Evolutionary conservation across 2,113 vertebrate genomes (phyloP).

Genomic region (Ochotona curzoniae): DNA sequence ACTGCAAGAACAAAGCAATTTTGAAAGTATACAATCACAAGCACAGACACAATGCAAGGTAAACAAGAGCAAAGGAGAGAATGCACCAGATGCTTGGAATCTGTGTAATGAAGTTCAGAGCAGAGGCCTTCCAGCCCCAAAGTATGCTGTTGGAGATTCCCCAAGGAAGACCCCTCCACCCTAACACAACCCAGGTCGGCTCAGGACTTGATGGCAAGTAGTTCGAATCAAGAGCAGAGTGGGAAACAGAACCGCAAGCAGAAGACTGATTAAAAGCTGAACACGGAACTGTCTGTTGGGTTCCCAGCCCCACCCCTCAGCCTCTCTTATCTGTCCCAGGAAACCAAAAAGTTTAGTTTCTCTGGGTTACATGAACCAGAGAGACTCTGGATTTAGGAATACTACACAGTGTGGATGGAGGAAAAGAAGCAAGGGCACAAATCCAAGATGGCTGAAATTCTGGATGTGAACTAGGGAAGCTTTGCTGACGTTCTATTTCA

Average conservation of each 20-base stretch:
- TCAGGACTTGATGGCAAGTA: neutral
- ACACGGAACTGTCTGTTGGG: neutral
- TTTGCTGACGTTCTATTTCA: neutral
- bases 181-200: neutral
- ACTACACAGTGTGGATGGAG: neutral
- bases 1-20: conserved; percentile 28
- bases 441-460: neutral
- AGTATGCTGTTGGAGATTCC: neutral
- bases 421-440: neutral
- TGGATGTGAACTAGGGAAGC: neutral
- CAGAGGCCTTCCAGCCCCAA: neutral
- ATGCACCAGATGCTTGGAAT: neutral
- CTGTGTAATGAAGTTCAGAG: neutral
- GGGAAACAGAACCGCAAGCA: neutral
- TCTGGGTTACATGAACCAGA: neutral
- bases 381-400: neutral
- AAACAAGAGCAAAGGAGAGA: neutral
- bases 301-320: neutral
- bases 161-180: neutral
- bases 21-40: neutral
- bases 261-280: neutral
- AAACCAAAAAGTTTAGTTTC: neutral
- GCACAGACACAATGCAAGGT: neutral
- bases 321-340: neutral
- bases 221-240: neutral